Base-by-base conservation (phyloP, 1,140 invertebrate species). In the Saxidomus purpurata region DNA sequence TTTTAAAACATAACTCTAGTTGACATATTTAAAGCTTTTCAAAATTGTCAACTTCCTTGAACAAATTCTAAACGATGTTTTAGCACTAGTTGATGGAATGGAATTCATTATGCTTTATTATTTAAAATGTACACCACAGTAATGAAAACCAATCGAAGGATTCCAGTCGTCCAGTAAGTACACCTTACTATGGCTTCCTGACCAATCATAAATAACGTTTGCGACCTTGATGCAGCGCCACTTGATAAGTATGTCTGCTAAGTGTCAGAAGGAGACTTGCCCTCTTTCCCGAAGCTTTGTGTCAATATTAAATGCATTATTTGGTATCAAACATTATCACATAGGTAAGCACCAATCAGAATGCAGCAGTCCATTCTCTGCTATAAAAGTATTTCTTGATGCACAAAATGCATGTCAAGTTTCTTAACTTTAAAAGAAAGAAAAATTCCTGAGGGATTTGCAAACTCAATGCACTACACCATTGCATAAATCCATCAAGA, bases 251-350 rank as follows among this genome's bases (percentile, higher is more conserved):
- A n/a, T n/a, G n/a, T 43, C 43, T 43, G 43, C 15, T 4, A 43
- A 43, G 43, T 43, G 43, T 43, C 43, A 43, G 6, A 43, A 43
- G 4, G 43, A 8, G 15, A 43, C 4, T 43, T 15, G 4, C 15
- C 43, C 43, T 43, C 6, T 4, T 43, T 8, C 17, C 40, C 25
- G 40, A 0, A 28, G 71, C 49, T 79, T 79, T 84, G 82, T 84
- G 82, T 84, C 82, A 38, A 28, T 22, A 40, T 36, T 28, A 31
- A 87, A 69, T 87, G 86, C 74, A 79, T 52, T 80, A 87, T 87
- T 87, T 87, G 86, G 86, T 87, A 61, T 80, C 19, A 31, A 61
- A 55, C 25, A 52, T 47, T 87, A 87, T 87, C 86, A 87, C 86
- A 87, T 76, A 9, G 17, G 0, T 80, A 87, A 80, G 86, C 86